Evolutionary conservation across 2,797 vertebrate genomes (phyloP).

Genomic region (Eulemur mongoz): DNA sequence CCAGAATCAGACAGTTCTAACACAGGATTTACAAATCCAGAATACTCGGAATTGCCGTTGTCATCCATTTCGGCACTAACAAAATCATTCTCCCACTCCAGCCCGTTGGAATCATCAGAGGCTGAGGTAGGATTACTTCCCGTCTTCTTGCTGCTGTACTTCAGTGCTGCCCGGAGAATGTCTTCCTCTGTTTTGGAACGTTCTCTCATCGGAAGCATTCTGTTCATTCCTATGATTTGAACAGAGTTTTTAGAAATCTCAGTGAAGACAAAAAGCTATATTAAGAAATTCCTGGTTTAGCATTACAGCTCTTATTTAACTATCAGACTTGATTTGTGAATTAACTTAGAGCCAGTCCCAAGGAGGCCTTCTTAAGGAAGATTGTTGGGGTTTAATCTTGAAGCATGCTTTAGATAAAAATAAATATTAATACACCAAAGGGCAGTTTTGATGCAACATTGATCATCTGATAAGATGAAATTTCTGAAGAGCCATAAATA

Average conservation of each 20-base stretch:
- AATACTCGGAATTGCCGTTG: constrained; percentile 90
- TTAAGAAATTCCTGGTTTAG: not conserved
- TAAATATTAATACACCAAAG: not conserved
- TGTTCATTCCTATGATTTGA: constrained; percentile 91
- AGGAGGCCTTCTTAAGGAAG: not conserved
- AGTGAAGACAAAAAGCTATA: not conserved
- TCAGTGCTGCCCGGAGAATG: constrained; percentile 94
- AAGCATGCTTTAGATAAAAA: not conserved
- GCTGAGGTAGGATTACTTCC: constrained; percentile 92
- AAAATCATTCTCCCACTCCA: constrained; percentile 99
- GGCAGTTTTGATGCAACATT: not conserved
- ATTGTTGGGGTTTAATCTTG: not conserved
- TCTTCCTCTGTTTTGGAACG: constrained; percentile 97
- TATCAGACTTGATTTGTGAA: not conserved
- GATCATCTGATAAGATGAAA: not conserved
- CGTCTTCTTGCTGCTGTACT: constrained; percentile 84
- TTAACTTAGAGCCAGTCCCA: not conserved
- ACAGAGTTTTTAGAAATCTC: not conserved
- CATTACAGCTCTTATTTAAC: not conserved
- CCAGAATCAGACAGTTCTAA: constrained; percentile 88
- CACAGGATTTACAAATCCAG: constrained; percentile 94
- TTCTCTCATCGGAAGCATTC: constrained; percentile 92
- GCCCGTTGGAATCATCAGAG: constrained; percentile 94
- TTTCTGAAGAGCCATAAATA: not conserved
- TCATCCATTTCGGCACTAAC: constrained; percentile 93